Conservation (phyloP, 2,888 invertebrate genomes). For the Apocheima hispidaria region DNA sequence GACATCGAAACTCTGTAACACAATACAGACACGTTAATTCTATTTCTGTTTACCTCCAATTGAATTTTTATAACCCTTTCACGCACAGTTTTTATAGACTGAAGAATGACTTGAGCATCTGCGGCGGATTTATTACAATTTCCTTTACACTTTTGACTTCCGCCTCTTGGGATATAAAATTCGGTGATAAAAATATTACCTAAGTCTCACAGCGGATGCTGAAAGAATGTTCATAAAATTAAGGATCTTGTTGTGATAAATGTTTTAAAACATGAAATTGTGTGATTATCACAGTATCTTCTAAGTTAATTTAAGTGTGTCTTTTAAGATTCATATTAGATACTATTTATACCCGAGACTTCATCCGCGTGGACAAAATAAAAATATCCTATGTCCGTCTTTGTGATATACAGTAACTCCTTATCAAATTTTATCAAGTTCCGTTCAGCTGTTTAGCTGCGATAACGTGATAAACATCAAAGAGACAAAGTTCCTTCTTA, state of each 20-base stretch:
- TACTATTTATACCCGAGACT: too few relatives aligned
- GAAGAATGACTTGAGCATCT: constrained; percentile 81
- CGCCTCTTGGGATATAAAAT: constrained; percentile 73
- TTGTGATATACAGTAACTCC: too few relatives aligned
- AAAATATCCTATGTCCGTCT: too few relatives aligned
- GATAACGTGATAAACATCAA: too few relatives aligned
- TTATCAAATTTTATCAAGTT: too few relatives aligned
- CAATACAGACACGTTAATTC: constrained; percentile 44
- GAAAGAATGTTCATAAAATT: constrained; percentile 37
- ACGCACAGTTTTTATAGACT: constrained; percentile 73
- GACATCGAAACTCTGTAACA: neutral
- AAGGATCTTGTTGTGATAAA: neutral
- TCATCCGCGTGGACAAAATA: too few relatives aligned
- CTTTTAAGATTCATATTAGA: too few relatives aligned
- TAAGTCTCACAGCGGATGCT: constrained; percentile 62
- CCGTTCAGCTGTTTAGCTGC: too few relatives aligned
- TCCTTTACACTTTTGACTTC: constrained; percentile 79
- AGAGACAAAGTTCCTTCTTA: too few relatives aligned
- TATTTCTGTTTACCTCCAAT: constrained; percentile 65
- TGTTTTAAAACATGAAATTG: too few relatives aligned
- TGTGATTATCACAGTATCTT: too few relatives aligned
- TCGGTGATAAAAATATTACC: constrained; percentile 72
- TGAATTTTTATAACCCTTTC: constrained; percentile 76
- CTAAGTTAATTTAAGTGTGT: too few relatives aligned
- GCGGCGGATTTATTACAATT: constrained; percentile 81